Evolutionary conservation across 35 echinoderm and acorn worm genomes (phyloP).

Genomic region (Ophioderma brevispina): DNA sequence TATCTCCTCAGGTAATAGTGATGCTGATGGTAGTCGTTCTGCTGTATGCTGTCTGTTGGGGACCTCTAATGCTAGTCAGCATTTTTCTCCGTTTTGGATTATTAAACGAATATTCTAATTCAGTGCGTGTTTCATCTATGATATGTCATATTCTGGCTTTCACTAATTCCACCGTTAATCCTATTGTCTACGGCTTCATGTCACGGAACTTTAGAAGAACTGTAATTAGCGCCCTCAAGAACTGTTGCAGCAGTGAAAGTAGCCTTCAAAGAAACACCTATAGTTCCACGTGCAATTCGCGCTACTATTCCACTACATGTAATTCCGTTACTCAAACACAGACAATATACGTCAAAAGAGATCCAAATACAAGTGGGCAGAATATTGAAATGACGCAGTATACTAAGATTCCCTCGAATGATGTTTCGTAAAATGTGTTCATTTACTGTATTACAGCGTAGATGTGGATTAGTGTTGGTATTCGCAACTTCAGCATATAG

Average conservation of each 20-base stretch:
- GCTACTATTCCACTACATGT: slow-evolving; percentile 2
- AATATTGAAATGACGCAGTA: slow-evolving; percentile 25
- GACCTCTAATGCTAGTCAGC: slow-evolving; percentile 38
- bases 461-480: no score
- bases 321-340: slow-evolving; percentile 19
- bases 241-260: not conserved
- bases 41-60: slow-evolving; percentile 75
- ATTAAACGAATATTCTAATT: not conserved
- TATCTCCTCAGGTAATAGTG: slow-evolving; percentile 86
- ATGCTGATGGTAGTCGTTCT: slow-evolving; percentile 58
- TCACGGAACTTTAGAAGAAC: slow-evolving; percentile 76
- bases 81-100: slow-evolving; percentile 11
- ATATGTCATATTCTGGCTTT: slow-evolving; percentile 42
- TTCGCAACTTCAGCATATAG: no score
- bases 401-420: slow-evolving; percentile 6
- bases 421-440: not conserved
- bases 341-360: slow-evolving; percentile 10
- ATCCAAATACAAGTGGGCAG: not conserved
- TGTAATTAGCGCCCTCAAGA: slow-evolving; percentile 28
- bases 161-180: slow-evolving; percentile 80
- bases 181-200: slow-evolving; percentile 88
- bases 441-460: no score
- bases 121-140: slow-evolving; percentile 6
- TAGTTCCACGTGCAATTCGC: slow-evolving; percentile 17
- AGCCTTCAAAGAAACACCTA: not conserved